phyloP scores from a whole-genome alignment of 2,888 invertebrate species.

The Andrena praecox region DNA sequence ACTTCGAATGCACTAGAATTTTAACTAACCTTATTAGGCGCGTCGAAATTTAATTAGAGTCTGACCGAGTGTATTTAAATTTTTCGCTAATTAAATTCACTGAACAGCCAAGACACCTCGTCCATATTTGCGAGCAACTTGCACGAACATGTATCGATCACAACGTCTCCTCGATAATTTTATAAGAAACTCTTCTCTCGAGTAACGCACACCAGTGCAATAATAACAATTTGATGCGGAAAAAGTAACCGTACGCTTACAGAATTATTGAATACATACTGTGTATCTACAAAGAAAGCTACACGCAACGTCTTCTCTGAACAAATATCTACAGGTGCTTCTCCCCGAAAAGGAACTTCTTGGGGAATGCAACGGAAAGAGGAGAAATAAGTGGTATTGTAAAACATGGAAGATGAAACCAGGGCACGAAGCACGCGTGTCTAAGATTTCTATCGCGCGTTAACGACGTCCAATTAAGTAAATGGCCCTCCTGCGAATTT shows the following conservation, averaged over 20 bases:
- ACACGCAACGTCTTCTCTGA: too few relatives aligned
- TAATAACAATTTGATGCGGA: too few relatives aligned
- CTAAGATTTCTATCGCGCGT: slow-evolving; percentile 40
- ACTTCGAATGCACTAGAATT: slow-evolving; percentile 24
- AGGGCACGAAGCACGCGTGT: not conserved
- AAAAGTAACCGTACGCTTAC: too few relatives aligned
- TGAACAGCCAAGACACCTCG: not conserved
- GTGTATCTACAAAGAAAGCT: too few relatives aligned
- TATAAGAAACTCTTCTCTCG: not conserved
- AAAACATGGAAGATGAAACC: not conserved
- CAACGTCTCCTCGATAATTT: not conserved
- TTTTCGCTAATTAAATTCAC: slow-evolving; percentile 3
- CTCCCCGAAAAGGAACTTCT: not conserved
- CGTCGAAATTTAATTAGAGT: slow-evolving; percentile 17
- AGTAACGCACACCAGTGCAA: too few relatives aligned
- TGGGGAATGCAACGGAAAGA: not conserved
- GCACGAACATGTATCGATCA: not conserved
- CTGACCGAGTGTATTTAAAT: slow-evolving; percentile 8
- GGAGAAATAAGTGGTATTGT: not conserved
- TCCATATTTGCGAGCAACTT: not conserved
- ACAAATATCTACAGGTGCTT: too few relatives aligned
- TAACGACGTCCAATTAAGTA: slow-evolving; percentile 51
- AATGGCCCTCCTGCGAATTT: slow-evolving; percentile 51
- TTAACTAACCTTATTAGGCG: slow-evolving; percentile 25
- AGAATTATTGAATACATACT: too few relatives aligned